Evolutionary conservation across 2,888 invertebrate species (phyloP), one percentile per base, ranked within the genome.

Genomic region (Congeria kusceri): DNA sequence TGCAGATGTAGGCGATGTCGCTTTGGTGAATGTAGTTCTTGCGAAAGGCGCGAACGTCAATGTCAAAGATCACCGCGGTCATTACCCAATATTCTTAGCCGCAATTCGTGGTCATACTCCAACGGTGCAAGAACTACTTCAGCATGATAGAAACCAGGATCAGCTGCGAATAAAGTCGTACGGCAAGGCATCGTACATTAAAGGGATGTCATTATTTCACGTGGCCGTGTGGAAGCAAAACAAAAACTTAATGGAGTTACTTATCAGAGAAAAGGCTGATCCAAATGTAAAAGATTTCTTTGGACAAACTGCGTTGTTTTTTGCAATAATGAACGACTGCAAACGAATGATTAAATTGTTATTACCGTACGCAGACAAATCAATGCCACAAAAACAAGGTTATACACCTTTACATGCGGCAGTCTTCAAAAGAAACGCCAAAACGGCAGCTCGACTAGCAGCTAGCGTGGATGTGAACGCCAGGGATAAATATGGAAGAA

Each of bases 171-270:
- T 57, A 28, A 49, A 20, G 27, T 71, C 67, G 9, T 61, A 56
- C 32, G 71, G 3, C 23, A 44, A 25, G 29, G 59, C 46, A 23
- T 74, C 77, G 13, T 25, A 25, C 5, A 44, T 77, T 13, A 70
- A 67, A 57, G 80, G 76, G 7, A 74, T 70, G 70, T 66, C 63
- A 0, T 44, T 80, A 27, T 74, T 66, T 46, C 80, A 80, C 20
- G 29, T 77, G 28, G 80, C 80, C n/a, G 59, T 74, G 9, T 62
- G 70, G 70, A 80, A 74, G 25, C 59, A 80, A 13, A 58, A 77
- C 49, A 32, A 13, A 11, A 18, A 44, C 7, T 23, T 77, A 27
- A 47, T 80, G 7, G 57, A 73, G 44, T 18, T 39, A 1, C 58
- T 80, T 4, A 58, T 80, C 23, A 32, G 29, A 7, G 39, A 68